phyloP scores from a whole-genome alignment of 2,113 vertebrate genomes.

The Campylomormyrus tamandua region DNA sequence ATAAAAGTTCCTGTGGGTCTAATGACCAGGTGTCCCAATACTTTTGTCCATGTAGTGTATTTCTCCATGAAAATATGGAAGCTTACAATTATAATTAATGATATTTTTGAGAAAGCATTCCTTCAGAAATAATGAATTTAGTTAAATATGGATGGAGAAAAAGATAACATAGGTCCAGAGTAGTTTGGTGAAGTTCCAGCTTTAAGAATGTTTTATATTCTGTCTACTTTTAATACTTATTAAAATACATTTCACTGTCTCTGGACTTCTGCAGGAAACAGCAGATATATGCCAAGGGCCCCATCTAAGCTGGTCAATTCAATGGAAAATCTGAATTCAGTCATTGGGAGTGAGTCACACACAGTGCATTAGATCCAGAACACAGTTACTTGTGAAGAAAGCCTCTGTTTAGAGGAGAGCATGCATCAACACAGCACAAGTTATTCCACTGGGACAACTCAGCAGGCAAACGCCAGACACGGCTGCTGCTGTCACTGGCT shows the following conservation, averaged over 20 bases:
- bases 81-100: background rate
- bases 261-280: background rate
- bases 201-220: background rate
- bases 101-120: background rate
- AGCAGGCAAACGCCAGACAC: background rate
- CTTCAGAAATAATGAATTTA: background rate
- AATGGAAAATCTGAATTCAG: background rate
- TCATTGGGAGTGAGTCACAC: background rate
- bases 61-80: background rate
- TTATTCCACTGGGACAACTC: background rate
- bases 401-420: background rate
- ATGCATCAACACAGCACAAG: background rate
- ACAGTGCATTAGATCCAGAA: background rate
- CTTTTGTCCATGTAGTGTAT: background rate
- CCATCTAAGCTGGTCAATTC: background rate
- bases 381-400: background rate
- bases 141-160: background rate
- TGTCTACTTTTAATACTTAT: background rate
- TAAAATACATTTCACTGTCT: background rate
- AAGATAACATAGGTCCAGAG: background rate
- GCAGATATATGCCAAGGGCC: background rate
- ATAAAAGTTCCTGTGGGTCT: background rate
- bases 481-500: conserved; percentile 32
- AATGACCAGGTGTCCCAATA: background rate
- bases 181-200: background rate